Percentiles rank a stretch among this genome's conserved stretches.
Evolutionary conservation across 2,113 vertebrate genomes (phyloP).

Genomic region (Galbula dea): DNA sequence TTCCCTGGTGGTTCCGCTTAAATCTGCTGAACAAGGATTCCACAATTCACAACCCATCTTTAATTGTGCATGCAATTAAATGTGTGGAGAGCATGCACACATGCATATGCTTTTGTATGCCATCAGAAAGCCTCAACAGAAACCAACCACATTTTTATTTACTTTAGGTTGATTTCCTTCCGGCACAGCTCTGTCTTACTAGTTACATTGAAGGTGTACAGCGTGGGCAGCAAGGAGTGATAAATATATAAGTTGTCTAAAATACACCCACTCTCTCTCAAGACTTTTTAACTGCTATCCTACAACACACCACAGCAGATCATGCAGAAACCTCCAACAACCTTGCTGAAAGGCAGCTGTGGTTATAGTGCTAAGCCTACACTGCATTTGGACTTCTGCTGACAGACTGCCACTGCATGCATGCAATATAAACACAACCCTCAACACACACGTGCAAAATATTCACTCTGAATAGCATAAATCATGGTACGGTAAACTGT

Average conservation of each 20-base stretch:
- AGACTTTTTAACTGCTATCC: neutral
- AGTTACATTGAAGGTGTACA: neutral
- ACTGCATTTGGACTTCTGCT: neutral
- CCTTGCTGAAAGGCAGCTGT: neutral
- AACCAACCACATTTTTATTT: neutral
- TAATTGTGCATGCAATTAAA: neutral
- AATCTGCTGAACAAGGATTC: neutral
- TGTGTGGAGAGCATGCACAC: neutral
- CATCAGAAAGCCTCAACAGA: neutral
- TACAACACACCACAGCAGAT: neutral
- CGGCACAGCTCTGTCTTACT: neutral
- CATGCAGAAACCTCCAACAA: accelerated
- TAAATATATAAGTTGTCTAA: neutral
- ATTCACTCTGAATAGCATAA: neutral
- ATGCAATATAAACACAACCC: neutral
- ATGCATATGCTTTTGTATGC: neutral
- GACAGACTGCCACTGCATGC: neutral
- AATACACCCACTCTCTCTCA: neutral
- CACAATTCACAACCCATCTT: neutral
- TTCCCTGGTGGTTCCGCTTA: neutral
- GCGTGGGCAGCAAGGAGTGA: neutral
- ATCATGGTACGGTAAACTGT: neutral
- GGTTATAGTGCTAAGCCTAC: neutral
- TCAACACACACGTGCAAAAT: neutral
- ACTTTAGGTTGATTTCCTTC: neutral